Evolutionary conservation across 2,797 vertebrate genomes (phyloP), one percentile per base, ranked within the genome.

Genomic region (Malacoctenus gilli): DNA sequence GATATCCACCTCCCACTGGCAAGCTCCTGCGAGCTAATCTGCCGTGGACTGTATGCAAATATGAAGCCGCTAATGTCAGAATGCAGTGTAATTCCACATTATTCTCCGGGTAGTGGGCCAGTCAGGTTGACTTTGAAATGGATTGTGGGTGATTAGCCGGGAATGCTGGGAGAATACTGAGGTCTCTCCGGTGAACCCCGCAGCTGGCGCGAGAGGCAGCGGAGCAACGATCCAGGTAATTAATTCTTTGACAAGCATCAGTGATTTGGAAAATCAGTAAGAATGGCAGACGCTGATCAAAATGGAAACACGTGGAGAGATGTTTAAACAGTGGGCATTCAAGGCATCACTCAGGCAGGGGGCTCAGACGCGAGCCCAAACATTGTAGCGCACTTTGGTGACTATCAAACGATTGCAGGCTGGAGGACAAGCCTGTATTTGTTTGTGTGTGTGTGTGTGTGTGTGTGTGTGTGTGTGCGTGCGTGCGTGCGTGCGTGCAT

Each of bases 191-290:
- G 83, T 80, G 74, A 80, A 83, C 71, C 86, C 81, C 66, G 54
- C 87, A 89, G 87, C 87, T 91, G 89, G 85, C 84, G 86, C 70
- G 47, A 59, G 72, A 89, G 76, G 85, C 88, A 88, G 83, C 66
- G 34, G 82, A 90, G 88, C 89, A 86, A 84, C 83, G 84, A 90
- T 91, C 89, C 90, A 90, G 89, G 88, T 93, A 92, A 93, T 92
- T 91, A 91, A 92, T 91, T 92, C 87, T 90, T 85, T 90, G 91
- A 92, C 89, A 90, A 90, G 90, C 90, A 90, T 91, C 87, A 88
- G 88, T 91, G 91, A 92, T 92, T 92, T 85, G 86, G 90, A 90
- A 92, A 92, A 93, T 91, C 91, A 89, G 89, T 85, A 88, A 90
- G 85, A 91, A 91, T 89, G 89, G 85, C 90, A 91, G 80, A 84